Base-by-base conservation (phyloP, 2,888 invertebrate genomes). In the Amblyteles armatorius region DNA sequence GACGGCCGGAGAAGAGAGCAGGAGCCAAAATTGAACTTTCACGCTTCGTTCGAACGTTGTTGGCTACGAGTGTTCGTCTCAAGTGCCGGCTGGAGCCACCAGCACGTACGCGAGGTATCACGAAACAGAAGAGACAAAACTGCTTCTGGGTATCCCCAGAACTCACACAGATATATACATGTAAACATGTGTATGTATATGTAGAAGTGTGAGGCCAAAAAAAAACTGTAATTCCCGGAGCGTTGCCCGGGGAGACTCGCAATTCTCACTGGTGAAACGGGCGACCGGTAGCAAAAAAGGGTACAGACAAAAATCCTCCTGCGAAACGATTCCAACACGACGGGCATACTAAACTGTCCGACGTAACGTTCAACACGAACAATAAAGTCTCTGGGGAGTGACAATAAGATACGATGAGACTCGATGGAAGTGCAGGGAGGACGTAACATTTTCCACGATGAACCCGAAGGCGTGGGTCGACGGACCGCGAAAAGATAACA, bases 161-260 rank as follows among this genome's bases (percentile, higher is more conserved):
- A 48, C 63, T 29, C 50, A 50, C 33, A 36, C 36, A 36, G 36
- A 36, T 36, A 36, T 36, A 52, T 3, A 76, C 33, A 50, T 19
- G 40, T n/a, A n/a, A 5, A 65, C 7, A 6, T 7, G 5, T 0
- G 36, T 13, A 36, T n/a, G n/a, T 36, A 36, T 36, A 36, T 65
- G 36, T n/a, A 65, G 11, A 65, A 36, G 19, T n/a, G 65, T 50
- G 68, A 73, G 73, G 68, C 36, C n/a, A 83, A 79, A 79, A 83
- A 78, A 79, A 68, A 78, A 79, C 57, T 36, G 55, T 55, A 73
- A 79, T 74, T 79, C 79, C 68, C 63, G 73, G 73, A 72, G 78
- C 82, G 68, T 79, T 79, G 82, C 73, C 79, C 83, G 83, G 68
- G 60, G 68, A 73, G 68, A 69, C 79, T 63, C 52, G 73, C 63